These are phyloP conservation scores for Blomia tropicalis DNA, from an alignment of 2,888 invertebrate genomes.

Conservation along the genomic window DNA sequence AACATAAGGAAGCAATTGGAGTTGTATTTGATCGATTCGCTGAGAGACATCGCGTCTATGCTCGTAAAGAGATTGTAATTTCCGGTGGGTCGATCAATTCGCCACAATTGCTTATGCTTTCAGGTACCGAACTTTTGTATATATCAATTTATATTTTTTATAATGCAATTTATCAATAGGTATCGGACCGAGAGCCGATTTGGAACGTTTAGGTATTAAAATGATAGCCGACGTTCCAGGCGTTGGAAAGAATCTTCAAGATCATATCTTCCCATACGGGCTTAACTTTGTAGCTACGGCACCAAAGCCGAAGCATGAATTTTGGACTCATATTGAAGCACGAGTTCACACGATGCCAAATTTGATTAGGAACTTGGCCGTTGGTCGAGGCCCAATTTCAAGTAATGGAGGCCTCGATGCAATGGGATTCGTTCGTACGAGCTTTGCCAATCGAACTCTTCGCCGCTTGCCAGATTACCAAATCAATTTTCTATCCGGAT, in stretches of 20 bases:
- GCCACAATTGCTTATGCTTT: constrained; percentile 36
- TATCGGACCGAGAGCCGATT: constrained; percentile 34
- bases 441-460: constrained; percentile 57
- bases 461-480: constrained; percentile 81
- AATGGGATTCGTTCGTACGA: constrained; percentile 70
- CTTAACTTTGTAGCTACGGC: constrained; percentile 29
- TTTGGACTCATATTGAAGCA: constrained; percentile 10
- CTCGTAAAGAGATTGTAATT: constrained; percentile 34
- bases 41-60: constrained; percentile 29
- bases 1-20: constrained; percentile 35
- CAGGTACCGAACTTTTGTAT: constrained; percentile 31
- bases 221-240: constrained; percentile 39
- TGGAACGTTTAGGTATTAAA: constrained; percentile 36
- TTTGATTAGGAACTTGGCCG: constrained; percentile 21
- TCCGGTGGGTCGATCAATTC: constrained; percentile 38
- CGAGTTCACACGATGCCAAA: constrained; percentile 19
- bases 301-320: constrained; percentile 9
- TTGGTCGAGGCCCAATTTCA: constrained; percentile 56
- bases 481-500: constrained; percentile 68
- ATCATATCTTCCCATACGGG: constrained; percentile 37
- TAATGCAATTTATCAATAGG: too few relatives aligned
- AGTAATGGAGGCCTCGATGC: constrained; percentile 73
- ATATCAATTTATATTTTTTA: too few relatives aligned
- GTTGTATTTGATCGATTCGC: constrained; percentile 33
- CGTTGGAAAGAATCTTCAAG: constrained; percentile 42